phyloP scores from a whole-genome alignment of 2,797 vertebrate species.

The Gambelia wislizenii region DNA sequence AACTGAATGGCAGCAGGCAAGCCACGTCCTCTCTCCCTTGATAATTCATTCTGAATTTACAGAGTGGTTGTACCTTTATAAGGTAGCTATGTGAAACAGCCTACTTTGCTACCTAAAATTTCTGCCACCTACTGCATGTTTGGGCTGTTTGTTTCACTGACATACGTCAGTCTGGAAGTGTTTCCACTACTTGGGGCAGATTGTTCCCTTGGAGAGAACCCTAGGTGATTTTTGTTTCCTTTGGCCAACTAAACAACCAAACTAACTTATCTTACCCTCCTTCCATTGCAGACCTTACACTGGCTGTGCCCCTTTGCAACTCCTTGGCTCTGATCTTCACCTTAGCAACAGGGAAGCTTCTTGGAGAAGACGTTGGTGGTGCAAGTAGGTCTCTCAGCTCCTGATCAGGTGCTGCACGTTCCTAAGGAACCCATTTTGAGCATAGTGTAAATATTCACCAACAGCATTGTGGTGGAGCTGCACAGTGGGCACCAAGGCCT shows the following conservation, averaged over 20 bases:
- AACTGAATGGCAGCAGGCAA: no score
- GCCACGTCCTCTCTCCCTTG: no score
- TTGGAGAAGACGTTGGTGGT: constrained; percentile 93
- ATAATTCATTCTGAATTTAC: no score
- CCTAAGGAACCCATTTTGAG: no score
- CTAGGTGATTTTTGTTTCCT: background rate
- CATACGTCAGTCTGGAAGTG: background rate
- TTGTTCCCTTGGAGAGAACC: background rate
- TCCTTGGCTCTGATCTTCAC: constrained; percentile 93
- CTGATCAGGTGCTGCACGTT: background rate
- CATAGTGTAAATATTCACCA: background rate
- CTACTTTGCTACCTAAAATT: no score
- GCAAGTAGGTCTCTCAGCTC: constrained; percentile 82
- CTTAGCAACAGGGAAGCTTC: constrained; percentile 87
- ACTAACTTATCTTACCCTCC: background rate
- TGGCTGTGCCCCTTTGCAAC: constrained; percentile 94
- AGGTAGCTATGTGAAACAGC: no score
- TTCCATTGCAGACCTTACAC: constrained; percentile 86
- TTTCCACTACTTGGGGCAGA: background rate
- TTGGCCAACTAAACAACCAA: constrained; percentile 5
- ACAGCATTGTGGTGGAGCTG: no score
- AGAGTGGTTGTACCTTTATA: no score
- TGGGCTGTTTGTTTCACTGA: no score
- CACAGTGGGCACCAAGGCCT: background rate
- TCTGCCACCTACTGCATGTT: no score